Evolutionary conservation across 2,888 invertebrate species (phyloP), one percentile per base, ranked within the genome.

Genomic region (Sinodicranocentrus sp.): DNA sequence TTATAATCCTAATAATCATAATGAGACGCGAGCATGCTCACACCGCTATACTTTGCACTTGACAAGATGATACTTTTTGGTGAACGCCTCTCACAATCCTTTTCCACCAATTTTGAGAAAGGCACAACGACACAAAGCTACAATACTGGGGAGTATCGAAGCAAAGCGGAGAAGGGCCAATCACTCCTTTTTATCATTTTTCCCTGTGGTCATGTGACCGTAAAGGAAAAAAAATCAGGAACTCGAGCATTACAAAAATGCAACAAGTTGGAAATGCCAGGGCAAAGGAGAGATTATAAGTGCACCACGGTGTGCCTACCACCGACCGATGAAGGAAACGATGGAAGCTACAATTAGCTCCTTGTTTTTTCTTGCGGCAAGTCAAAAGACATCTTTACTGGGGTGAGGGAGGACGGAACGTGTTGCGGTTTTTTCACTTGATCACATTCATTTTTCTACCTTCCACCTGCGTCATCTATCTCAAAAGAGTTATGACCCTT

Each of bases 381-480:
- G 15, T 10, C 13, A 48, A 48, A 15, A 10, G 15, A n/a, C 44
- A 44, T 44, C 8, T 19, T 25, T 28, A 33, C 17, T 28, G 63
- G 33, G 28, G 3, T 19, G n/a, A 3, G 19, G 63, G 10, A 5
- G 8, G 67, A 70, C 8, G 10, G 26, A 70, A 70, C 70, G 70
- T n/a, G 25, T 39, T 70, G 70, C 52, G 70, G 70, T 70, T 70
- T 70, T 25, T 28, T 26, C 70, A 70, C 26, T 70, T 70, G 44
- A 70, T 70, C 67, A 63, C 25, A 70, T 15, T n/a, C 52, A n/a
- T 17, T n/a, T n/a, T 48, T 2, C 17, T 48, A 2, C 48, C 5
- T 3, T 48, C 5, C 52, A 48, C 13, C 48, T 48, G 48, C 48
- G n/a, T 33, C 33, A 33, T 10, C 10, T 17, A 17, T 52, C 19